Conservation (phyloP, 2,888 invertebrate genomes). For the Cynaeus angustus region DNA sequence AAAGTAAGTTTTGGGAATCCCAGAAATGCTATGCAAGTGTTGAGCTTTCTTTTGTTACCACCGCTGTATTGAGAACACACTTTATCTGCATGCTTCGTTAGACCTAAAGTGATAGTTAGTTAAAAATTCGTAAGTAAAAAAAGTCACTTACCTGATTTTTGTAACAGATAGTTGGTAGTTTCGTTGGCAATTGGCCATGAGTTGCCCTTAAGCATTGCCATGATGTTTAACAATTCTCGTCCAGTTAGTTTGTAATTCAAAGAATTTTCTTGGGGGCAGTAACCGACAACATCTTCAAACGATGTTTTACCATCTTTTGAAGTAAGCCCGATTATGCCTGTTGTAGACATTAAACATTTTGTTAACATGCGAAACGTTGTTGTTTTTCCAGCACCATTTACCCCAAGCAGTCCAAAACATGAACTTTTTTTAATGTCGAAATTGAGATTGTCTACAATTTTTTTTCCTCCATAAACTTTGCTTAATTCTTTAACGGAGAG, state of each 20-base stretch:
- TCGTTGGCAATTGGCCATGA: conserved; percentile 49
- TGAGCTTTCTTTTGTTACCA: conserved; percentile 86
- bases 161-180: conserved; percentile 23
- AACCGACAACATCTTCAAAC: conserved; percentile 84
- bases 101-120: conserved; percentile 53
- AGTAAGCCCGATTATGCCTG: not conserved
- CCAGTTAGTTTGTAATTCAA: conserved; percentile 86
- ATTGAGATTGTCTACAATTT: conserved; percentile 73
- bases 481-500: conserved; percentile 50
- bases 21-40: conserved; percentile 84
- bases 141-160: conserved; percentile 50
- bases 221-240: conserved; percentile 80
- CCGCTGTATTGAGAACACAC: conserved; percentile 73
- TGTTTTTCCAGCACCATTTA: not conserved
- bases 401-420: conserved; percentile 77
- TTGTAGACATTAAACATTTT: not conserved
- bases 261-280: conserved; percentile 93
- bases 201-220: conserved; percentile 84
- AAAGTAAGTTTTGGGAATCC: conserved; percentile 82
- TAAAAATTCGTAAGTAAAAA: not conserved
- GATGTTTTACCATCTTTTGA: no score
- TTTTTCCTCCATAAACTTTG: conserved; percentile 57
- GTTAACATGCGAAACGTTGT: not conserved
- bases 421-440: conserved; percentile 82
- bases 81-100: conserved; percentile 64